These are phyloP conservation scores for Theristicus caerulescens DNA, from an alignment of 2,113 vertebrate species.

Conservation along the genomic window DNA sequence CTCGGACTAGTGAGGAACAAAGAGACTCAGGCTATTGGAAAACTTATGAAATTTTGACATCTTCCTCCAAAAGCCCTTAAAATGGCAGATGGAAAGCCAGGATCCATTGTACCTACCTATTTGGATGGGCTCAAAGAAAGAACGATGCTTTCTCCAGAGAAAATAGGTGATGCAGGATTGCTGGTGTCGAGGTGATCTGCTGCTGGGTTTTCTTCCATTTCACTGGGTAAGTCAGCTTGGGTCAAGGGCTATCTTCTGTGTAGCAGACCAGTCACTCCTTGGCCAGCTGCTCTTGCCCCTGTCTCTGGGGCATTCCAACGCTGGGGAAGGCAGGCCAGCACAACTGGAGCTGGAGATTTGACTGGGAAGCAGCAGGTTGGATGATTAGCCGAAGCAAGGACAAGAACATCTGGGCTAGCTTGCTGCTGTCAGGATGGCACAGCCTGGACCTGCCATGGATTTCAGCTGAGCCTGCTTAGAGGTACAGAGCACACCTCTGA, in stretches of 20 bases:
- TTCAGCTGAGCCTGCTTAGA: background rate
- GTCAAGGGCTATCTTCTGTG: background rate
- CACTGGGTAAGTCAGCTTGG: background rate
- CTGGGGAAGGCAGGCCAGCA: background rate
- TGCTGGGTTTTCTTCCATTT: background rate
- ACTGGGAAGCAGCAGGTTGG: background rate
- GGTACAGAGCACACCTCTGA: background rate
- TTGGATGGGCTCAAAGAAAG: background rate
- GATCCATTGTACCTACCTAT: background rate
- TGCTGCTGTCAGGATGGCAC: background rate
- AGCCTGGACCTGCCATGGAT: background rate
- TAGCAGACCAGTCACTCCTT: background rate
- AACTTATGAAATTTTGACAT: background rate
- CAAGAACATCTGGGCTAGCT: background rate
- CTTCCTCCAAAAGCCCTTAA: background rate
- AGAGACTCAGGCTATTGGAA: background rate
- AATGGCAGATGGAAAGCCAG: background rate
- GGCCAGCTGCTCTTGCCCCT: background rate
- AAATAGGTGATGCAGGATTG: background rate
- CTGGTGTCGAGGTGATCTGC: background rate
- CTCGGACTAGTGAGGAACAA: background rate
- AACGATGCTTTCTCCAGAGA: background rate
- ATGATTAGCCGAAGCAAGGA: background rate
- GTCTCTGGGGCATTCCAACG: fast-evolving
- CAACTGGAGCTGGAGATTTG: background rate